phyloP scores from a whole-genome alignment of 2,888 invertebrate genomes.

The Cephus nigrinus region DNA sequence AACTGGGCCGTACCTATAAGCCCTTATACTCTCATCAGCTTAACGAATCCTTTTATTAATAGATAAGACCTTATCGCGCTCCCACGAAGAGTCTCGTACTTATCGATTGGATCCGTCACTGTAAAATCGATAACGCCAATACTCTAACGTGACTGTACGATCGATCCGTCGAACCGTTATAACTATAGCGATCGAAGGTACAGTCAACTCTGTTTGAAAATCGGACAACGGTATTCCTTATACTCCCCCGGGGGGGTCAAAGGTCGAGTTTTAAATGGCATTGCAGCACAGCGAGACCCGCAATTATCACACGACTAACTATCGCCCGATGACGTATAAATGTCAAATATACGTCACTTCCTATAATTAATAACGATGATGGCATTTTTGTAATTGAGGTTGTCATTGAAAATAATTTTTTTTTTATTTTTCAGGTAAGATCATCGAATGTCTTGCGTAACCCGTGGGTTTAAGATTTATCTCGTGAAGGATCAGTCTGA shows the following conservation, averaged over 20 bases:
- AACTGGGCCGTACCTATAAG: not conserved
- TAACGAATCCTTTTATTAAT: not conserved
- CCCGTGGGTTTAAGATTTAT: not conserved
- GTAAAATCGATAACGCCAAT: not conserved
- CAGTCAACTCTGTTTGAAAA: slow-evolving; percentile 14
- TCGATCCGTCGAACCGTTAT: not conserved
- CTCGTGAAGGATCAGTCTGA: not conserved
- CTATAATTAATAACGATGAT: not conserved
- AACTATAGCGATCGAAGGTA: slow-evolving; percentile 7
- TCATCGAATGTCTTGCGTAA: not conserved
- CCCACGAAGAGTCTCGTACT: not conserved
- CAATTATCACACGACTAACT: slow-evolving; percentile 21
- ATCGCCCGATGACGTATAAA: not conserved
- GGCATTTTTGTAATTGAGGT: not conserved
- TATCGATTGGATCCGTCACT: not conserved
- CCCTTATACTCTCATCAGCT: not conserved
- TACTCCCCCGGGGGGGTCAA: slow-evolving; percentile 9
- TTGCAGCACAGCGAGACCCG: slow-evolving; percentile 8
- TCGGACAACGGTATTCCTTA: slow-evolving; percentile 20
- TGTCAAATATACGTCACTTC: not conserved
- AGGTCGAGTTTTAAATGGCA: slow-evolving; percentile 19
- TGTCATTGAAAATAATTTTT: not conserved
- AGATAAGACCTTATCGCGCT: not conserved
- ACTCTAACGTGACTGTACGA: not conserved
- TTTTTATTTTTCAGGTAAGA: not conserved